phyloP scores from a whole-genome alignment of 2,797 vertebrate species.

The Danio choprae region DNA sequence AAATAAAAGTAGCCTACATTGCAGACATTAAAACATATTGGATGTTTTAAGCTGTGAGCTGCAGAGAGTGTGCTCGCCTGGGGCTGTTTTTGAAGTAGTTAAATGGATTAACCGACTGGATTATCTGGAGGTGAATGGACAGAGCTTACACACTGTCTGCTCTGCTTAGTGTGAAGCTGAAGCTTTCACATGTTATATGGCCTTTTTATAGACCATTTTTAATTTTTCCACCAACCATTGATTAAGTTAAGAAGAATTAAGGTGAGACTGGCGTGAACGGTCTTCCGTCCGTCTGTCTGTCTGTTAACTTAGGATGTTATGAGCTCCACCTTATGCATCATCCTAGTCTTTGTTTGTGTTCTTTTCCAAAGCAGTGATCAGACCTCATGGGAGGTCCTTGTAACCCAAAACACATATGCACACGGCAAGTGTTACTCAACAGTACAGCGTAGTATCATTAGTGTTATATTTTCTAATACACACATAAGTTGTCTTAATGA shows the following conservation, averaged over 20 bases:
- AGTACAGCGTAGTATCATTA: slow-evolving; percentile 19
- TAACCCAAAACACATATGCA: neutral
- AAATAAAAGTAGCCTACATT: neutral
- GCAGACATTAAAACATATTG: no score
- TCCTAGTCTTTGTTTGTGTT: neutral
- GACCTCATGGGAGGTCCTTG: neutral
- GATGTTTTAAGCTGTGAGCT: neutral
- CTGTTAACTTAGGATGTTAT: neutral
- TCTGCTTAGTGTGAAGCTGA: slow-evolving; percentile 26
- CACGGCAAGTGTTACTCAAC: neutral
- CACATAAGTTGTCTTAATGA: slow-evolving; percentile 32
- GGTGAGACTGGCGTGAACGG: neutral
- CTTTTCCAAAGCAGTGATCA: neutral
- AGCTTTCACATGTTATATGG: neutral
- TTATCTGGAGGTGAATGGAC: slow-evolving; percentile 47
- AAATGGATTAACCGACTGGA: slow-evolving; percentile 51
- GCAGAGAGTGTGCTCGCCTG: neutral
- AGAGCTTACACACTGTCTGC: slow-evolving; percentile 26
- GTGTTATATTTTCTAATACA: neutral
- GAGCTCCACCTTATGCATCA: neutral
- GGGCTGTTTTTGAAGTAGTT: slow-evolving; percentile 43
- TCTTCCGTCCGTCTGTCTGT: no score
- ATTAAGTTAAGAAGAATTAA: neutral
- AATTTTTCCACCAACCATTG: neutral
- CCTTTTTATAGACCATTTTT: neutral